A percentile compares a stretch with the other conserved stretches of the same genome.
These are phyloP conservation scores for Heterochromis multidens DNA, from an alignment of 2,113 vertebrate genomes.

Conservation along the genomic window DNA sequence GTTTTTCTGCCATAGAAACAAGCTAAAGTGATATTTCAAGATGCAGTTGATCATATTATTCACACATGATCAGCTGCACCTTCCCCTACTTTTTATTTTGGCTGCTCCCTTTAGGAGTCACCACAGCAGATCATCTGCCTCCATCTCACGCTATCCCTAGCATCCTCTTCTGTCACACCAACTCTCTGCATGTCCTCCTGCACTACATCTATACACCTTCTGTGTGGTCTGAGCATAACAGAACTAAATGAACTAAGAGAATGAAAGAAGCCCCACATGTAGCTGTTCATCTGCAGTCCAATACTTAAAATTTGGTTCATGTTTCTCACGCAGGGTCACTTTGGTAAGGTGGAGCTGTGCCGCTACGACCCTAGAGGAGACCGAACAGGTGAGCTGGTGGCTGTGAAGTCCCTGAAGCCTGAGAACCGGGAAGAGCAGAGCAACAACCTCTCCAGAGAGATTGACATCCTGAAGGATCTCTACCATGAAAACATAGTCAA, in stretches of 20 bases:
- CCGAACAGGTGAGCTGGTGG: constrained; percentile 92
- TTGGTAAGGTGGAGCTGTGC: constrained; percentile 95
- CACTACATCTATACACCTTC: too few relatives aligned
- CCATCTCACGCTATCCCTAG: not conserved
- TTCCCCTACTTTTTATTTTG: not conserved
- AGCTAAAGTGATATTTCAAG: not conserved
- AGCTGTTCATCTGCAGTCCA: not conserved
- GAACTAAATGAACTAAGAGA: not conserved
- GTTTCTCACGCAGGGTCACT: constrained; percentile 84
- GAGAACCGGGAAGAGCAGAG: constrained; percentile 90
- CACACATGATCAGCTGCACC: not conserved
- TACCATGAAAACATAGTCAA: constrained; percentile 98
- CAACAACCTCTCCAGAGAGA: constrained; percentile 90
- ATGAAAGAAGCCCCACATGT: not conserved
- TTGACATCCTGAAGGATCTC: constrained; percentile 91
- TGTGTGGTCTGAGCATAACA: not conserved
- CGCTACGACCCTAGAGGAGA: constrained; percentile 93
- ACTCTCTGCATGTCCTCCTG: too few relatives aligned
- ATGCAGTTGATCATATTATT: not conserved
- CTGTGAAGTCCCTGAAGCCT: constrained; percentile 95
- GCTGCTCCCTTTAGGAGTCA: not conserved
- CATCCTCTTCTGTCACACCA: too few relatives aligned
- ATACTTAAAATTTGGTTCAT: not conserved
- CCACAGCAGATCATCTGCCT: not conserved
- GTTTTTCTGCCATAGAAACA: not conserved